These are phyloP conservation scores for Oikopleura albicans DNA, from an alignment of 23 tunicate species.

Conservation along the genomic window DNA sequence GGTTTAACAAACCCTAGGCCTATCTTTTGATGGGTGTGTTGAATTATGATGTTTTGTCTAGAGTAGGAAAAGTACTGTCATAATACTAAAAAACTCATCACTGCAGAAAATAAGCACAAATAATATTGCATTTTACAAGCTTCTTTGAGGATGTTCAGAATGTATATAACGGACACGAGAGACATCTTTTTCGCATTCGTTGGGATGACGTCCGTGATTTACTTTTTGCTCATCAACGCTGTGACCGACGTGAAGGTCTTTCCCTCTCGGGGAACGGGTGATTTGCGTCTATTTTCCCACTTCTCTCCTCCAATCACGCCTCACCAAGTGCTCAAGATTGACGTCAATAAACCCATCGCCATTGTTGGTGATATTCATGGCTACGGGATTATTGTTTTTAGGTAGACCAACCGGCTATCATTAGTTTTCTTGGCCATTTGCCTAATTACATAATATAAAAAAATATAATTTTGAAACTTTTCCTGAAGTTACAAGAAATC, in stretches of 20 bases:
- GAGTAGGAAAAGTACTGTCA: too few relatives aligned
- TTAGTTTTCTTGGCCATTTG: too few relatives aligned
- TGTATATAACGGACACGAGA: background rate
- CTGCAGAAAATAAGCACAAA: too few relatives aligned
- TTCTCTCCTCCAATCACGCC: background rate
- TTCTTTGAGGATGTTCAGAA: background rate
- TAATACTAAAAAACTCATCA: too few relatives aligned
- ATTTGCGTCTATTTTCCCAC: background rate
- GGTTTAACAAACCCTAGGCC: too few relatives aligned
- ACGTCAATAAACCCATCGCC: background rate
- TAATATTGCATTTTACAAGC: too few relatives aligned
- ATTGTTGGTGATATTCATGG: constrained; percentile 12
- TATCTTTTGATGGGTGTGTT: too few relatives aligned
- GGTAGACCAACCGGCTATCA: too few relatives aligned
- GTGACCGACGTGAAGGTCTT: background rate
- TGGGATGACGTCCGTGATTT: background rate
- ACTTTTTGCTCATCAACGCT: background rate
- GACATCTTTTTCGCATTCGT: background rate
- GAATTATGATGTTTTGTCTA: too few relatives aligned
- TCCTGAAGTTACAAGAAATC: too few relatives aligned
- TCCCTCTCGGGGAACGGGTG: background rate
- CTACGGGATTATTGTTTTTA: background rate
- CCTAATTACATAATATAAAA: too few relatives aligned
- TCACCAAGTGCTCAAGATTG: background rate
- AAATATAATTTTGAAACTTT: too few relatives aligned